Conservation (phyloP, 2,113 vertebrate genomes). For the Steatornis caripensis region DNA sequence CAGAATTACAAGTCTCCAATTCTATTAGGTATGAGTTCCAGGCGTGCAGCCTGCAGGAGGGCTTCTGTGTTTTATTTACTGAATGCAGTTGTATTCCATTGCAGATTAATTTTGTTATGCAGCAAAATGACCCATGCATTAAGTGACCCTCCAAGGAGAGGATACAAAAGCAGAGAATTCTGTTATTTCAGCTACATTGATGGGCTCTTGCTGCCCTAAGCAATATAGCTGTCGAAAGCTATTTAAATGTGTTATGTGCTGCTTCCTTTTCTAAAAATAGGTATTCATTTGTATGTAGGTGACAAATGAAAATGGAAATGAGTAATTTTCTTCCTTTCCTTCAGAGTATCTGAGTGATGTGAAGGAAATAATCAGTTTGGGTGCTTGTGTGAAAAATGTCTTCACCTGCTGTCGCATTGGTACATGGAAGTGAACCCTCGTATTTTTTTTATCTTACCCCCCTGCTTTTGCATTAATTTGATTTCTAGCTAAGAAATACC, state of each 20-base stretch:
- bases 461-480: neutral
- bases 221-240: conserved; percentile 22
- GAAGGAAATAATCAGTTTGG: neutral
- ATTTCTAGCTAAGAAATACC: neutral
- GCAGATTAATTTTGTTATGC: neutral
- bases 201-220: conserved; percentile 16
- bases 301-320: conserved; percentile 55
- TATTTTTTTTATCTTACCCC: neutral
- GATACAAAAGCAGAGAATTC: neutral
- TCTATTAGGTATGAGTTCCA: neutral
- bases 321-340: conserved; percentile 28
- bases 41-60: neutral
- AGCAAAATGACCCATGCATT: neutral
- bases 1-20: neutral
- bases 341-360: neutral
- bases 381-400: neutral
- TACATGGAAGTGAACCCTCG: neutral
- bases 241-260: conserved; percentile 11
- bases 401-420: neutral
- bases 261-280: conserved; percentile 58
- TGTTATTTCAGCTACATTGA: conserved; percentile 35
- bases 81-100: neutral
- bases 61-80: neutral
- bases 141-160: neutral
- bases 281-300: conserved; percentile 2